A percentile compares a stretch with the other conserved stretches of the same genome.
These are phyloP conservation scores for Anoura caudifer DNA, from an alignment of 2,113 vertebrate species.

Conservation along the genomic window DNA sequence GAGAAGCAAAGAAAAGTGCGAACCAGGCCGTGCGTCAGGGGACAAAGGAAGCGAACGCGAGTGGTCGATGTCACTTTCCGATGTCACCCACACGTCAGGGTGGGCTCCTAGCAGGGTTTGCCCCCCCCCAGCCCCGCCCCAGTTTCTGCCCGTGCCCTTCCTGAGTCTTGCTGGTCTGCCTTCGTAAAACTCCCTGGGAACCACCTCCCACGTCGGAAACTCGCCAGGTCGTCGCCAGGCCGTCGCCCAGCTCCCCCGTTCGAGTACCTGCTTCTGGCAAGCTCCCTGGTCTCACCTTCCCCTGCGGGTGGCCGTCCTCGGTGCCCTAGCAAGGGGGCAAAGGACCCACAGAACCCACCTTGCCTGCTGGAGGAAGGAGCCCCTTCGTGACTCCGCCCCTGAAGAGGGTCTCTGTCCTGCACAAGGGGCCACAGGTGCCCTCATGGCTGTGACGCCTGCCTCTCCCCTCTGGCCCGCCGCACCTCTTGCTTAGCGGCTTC, in stretches of 20 bases:
- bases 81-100: background rate
- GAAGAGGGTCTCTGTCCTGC: background rate
- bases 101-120: no score
- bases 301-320: background rate
- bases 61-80: background rate
- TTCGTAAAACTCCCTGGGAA: background rate
- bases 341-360: background rate
- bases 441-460: rapidly evolving
- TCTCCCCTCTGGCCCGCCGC: background rate
- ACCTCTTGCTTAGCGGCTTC: background rate
- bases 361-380: background rate
- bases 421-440: background rate
- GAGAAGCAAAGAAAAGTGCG: background rate
- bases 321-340: background rate
- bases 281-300: background rate
- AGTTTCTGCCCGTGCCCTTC: background rate
- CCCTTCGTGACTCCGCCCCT: background rate
- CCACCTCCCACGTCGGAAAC: background rate
- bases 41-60: background rate
- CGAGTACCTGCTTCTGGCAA: background rate
- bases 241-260: background rate
- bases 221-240: no score
- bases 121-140: no score
- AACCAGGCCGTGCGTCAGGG: background rate
- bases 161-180: background rate